A percentile compares a stretch with the other conserved stretches of the same genome.
Conservation (phyloP, 2,888 invertebrate species). For the Metalampra italica region DNA sequence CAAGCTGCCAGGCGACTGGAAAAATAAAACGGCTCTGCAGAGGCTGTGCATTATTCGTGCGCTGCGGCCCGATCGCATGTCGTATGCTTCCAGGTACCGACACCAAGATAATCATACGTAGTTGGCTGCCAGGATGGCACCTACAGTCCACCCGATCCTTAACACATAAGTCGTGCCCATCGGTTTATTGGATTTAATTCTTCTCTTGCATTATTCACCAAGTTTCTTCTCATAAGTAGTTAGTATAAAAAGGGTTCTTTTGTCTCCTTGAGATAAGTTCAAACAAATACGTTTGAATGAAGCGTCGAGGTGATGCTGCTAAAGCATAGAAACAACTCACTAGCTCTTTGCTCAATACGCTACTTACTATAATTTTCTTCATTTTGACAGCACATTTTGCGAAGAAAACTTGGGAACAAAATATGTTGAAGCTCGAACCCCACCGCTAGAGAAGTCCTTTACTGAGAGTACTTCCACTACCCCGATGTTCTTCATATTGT, state of each 20-base stretch:
- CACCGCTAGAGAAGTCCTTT: constrained; percentile 91
- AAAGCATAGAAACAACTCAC: no score
- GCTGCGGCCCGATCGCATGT: constrained; percentile 95
- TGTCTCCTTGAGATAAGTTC: no score
- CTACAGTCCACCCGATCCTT: no score
- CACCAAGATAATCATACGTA: not conserved
- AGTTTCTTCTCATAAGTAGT: no score
- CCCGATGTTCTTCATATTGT: constrained; percentile 95
- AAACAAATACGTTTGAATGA: no score
- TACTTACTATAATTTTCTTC: not conserved
- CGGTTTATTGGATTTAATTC: no score
- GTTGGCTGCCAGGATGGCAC: not conserved
- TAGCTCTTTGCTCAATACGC: no score
- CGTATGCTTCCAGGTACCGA: constrained; percentile 88
- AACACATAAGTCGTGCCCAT: no score
- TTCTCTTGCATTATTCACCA: no score
- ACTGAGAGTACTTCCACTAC: constrained; percentile 91
- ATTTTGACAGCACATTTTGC: constrained; percentile 83
- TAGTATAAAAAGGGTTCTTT: no score
- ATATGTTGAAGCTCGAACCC: constrained; percentile 87
- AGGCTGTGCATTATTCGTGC: constrained; percentile 95
- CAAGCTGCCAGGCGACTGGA: constrained; percentile 97
- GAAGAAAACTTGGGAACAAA: constrained; percentile 92
- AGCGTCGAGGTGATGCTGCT: no score
- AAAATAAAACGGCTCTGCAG: constrained; percentile 90